Base-by-base conservation (phyloP, 2,113 vertebrate species). In the Tympanuchus pallidicinctus region DNA sequence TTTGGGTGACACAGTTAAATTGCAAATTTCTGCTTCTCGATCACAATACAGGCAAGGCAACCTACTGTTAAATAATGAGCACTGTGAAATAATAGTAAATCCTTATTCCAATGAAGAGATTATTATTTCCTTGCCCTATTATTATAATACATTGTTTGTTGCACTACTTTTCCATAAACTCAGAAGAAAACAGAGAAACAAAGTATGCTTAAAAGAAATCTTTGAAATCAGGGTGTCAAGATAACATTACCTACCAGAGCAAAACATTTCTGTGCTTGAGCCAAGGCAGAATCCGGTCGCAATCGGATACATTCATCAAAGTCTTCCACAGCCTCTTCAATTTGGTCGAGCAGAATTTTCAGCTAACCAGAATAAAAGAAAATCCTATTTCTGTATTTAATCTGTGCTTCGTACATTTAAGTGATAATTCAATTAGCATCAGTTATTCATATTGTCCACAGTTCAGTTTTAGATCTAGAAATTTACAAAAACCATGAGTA, bases 251-350 rank as follows among this genome's bases (percentile, higher is more conserved):
- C 96, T 97, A 99, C 99, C 89, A 99, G 96, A 40, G 99, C 99
- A 8, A 99, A 99, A 95, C 99, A 99, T 82, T 99, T 99, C 97
- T 99, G 99, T 69, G 99, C 99, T 97, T 99, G 99, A 3, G 99
- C 99, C 89, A 99, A 98, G 81, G 99, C 99, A 67, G 99, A 99
- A 97, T 99, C 99, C 0, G 99, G 99, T 84, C 99, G 97, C 93
- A 99, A 98, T 65, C 98, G 95, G 96, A 99, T 99, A 97, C 99
- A 99, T 97, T 99, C 98, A 96, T 99, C 99, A 94, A 99, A 99
- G 96, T 99, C 99, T 82, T 98, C 98, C 63, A 99, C 99, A 13
- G 99, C 99, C 94, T 99, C 99, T 83, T 99, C 99, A 83, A 99
- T 99, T 97, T 99, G 99, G 97, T 99, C 99, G 91, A 99, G 98